Evolutionary conservation across 2,888 invertebrate genomes (phyloP), one percentile per base, ranked within the genome.

Genomic region (Noctua fimbriata): DNA sequence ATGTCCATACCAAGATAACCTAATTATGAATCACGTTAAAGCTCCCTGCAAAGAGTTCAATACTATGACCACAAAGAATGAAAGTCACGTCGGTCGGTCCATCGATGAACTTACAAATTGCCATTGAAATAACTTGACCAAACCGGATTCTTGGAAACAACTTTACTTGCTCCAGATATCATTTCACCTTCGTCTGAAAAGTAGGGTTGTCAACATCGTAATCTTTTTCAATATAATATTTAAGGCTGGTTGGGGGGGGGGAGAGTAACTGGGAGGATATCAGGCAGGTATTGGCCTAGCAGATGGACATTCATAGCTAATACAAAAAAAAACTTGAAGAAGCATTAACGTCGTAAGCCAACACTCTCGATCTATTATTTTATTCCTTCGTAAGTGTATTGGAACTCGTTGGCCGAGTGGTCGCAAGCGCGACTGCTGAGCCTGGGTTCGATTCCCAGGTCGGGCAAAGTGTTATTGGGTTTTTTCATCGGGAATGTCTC

Each of bases 141-240:
- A 84, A 85, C 85, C 85, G 83, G 83, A 80, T 7, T 75, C 65
- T 74, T 36, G 21, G n/a, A 74, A 49, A 69, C 41, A 28, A 65
- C 63, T 79, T 79, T 71, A 28, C 44, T n/a, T 36, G 52, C 71
- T 76, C 83, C 75, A 83, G 65, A 71, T 84, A 69, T 41, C 0
- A 74, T 69, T 84, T 83, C 81, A 80, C 83, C 85, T 83, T 85
- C 83, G 18, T 60, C 72, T 47, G 58, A 16, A 47, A 52, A 21
- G 0, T 65, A 83, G 75, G 83, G 83, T 36, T 80, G 81, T 21
- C 74, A 58, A 36, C 1, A 32, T 32, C 14, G 21, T 3, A 2
- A 16, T 28, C 60, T 5, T 24, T 58, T 60, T 16, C 1, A 55
- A 24, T 55, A 55, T 55, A 10, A 55, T 0, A 55, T 24, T 55